Conservation (phyloP, 2,797 vertebrate genomes). For the Thalassophryne amazonica region DNA sequence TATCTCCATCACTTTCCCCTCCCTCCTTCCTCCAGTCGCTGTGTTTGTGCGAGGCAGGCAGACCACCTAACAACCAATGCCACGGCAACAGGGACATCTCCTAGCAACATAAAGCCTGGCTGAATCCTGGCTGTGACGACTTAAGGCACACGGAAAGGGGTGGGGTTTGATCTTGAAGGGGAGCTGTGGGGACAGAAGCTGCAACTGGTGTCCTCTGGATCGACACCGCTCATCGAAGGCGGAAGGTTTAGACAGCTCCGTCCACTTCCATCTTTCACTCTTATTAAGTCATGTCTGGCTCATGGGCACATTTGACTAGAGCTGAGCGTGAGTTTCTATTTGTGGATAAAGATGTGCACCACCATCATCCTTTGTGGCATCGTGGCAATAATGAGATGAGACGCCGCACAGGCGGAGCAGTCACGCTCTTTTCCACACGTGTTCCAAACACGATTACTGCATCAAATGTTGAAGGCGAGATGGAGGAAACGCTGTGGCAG, state of each 20-base stretch:
- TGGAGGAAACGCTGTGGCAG: slow-evolving; percentile 13
- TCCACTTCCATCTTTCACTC: slow-evolving; percentile 28
- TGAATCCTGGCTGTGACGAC: slow-evolving; percentile 72
- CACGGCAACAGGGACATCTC: slow-evolving; percentile 82
- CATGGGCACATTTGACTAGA: slow-evolving; percentile 11
- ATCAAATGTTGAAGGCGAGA: not conserved
- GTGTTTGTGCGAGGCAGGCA: slow-evolving; percentile 50
- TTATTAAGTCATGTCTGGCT: slow-evolving; percentile 8
- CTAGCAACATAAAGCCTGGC: slow-evolving; percentile 80
- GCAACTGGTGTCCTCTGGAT: slow-evolving; percentile 54
- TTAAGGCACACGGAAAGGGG: slow-evolving; percentile 47
- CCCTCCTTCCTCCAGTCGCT: slow-evolving; percentile 24
- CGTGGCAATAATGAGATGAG: slow-evolving; percentile 7
- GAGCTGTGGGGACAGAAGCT: slow-evolving; percentile 8
- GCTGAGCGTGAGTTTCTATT: slow-evolving; percentile 20
- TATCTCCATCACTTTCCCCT: slow-evolving; percentile 30
- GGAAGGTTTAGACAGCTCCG: slow-evolving; percentile 14
- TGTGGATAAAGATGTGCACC: slow-evolving; percentile 24
- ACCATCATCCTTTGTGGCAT: slow-evolving; percentile 15
- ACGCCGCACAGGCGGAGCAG: not conserved
- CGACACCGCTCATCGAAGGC: slow-evolving; percentile 2
- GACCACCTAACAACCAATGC: slow-evolving; percentile 78
- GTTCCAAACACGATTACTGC: slow-evolving; percentile 21
- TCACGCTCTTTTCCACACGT: slow-evolving; percentile 7
- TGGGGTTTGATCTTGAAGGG: slow-evolving; percentile 10